phyloP scores from a whole-genome alignment of 2,797 vertebrate genomes.

The Acipenser ruthenus region DNA sequence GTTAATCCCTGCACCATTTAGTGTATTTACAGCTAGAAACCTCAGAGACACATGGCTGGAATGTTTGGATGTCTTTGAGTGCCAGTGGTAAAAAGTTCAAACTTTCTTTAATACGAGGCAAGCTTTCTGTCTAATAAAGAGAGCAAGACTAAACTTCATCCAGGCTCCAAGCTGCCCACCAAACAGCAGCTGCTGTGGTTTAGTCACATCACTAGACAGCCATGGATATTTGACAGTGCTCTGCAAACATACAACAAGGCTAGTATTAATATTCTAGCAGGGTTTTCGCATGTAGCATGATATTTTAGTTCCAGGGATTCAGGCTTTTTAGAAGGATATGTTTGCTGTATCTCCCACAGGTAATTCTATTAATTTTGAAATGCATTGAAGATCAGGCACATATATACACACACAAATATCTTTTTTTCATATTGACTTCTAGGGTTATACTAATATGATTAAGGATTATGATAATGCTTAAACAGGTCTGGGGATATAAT shows the following conservation, averaged over 20 bases:
- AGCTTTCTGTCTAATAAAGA: slow-evolving; percentile 1
- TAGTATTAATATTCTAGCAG: too few relatives aligned
- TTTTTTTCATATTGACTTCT: slow-evolving; percentile 22
- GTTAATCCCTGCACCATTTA: neutral
- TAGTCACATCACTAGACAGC: slow-evolving; percentile 4
- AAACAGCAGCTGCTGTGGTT: slow-evolving; percentile 5
- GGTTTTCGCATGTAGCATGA: too few relatives aligned
- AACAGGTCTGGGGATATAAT: slow-evolving; percentile 43
- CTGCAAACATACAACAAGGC: neutral
- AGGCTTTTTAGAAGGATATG: too few relatives aligned
- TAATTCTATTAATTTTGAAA: too few relatives aligned
- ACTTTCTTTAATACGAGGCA: slow-evolving; percentile 8
- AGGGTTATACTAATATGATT: slow-evolving; percentile 59
- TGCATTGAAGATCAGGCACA: neutral
- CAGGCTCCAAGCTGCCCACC: neutral
- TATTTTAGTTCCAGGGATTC: too few relatives aligned
- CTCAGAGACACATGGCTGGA: slow-evolving; percentile 1
- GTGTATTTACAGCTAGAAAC: neutral
- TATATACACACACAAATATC: slow-evolving; percentile 31
- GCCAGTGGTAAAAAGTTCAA: neutral
- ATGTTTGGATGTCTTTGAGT: slow-evolving; percentile 2
- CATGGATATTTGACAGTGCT: neutral
- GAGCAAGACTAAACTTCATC: neutral
- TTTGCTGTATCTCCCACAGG: too few relatives aligned
- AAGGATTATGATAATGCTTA: slow-evolving; percentile 63